Evolutionary conservation across 1,140 invertebrate species (phyloP).

Genomic region (Marisa cornuarietis): DNA sequence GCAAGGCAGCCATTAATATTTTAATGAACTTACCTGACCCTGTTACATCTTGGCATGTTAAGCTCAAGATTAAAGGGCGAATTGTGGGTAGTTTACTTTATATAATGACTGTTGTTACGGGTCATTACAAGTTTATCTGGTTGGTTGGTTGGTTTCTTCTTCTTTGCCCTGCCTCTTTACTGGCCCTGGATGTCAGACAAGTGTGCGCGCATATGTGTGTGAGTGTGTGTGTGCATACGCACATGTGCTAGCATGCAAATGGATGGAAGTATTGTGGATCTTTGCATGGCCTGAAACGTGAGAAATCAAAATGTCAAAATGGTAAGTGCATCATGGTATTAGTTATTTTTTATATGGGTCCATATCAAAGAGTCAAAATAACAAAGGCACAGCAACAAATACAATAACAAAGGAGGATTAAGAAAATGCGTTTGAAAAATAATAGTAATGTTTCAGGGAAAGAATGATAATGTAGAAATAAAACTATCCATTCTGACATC

Average conservation of each 20-base stretch:
- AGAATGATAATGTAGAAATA: not conserved
- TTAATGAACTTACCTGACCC: not conserved
- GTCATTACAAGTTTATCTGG: not conserved
- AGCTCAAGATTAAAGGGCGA: no score
- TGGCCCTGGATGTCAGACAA: not conserved
- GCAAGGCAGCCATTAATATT: not conserved
- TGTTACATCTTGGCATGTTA: not conserved
- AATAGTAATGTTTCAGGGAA: not conserved
- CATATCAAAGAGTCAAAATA: no score
- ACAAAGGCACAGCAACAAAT: not conserved
- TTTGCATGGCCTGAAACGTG: not conserved
- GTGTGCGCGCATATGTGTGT: not conserved
- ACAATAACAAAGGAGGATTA: not conserved
- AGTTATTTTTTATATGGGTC: no score
- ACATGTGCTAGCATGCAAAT: not conserved
- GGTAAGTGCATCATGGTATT: no score
- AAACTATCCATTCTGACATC: not conserved
- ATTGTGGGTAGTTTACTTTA: not conserved
- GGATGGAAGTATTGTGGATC: not conserved
- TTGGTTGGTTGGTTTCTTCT: not conserved
- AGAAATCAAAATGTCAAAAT: no score
- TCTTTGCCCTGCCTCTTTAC: not conserved
- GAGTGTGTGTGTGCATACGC: conserved; percentile 2
- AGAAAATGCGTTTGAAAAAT: not conserved
- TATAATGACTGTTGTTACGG: not conserved